A percentile compares a stretch with the other conserved stretches of the same genome.
Evolutionary conservation across 2,888 invertebrate genomes (phyloP).

Genomic region (Plemyria rubiginata): DNA sequence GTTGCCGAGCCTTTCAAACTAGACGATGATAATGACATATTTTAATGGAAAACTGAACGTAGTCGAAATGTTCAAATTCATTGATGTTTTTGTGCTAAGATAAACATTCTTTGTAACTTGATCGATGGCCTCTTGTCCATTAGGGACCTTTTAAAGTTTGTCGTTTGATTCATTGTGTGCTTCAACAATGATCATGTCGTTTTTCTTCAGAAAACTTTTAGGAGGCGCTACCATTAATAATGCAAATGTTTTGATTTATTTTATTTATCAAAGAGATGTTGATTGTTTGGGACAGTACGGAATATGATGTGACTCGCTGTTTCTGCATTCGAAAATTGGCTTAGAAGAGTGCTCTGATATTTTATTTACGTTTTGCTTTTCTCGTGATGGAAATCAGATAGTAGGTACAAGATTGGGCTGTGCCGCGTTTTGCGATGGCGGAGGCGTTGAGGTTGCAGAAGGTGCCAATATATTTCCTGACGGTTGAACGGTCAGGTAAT

Average conservation of each 20-base stretch:
- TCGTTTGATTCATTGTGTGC: constrained; percentile 77
- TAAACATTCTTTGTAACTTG: constrained; percentile 80
- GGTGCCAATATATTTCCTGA: constrained; percentile 83
- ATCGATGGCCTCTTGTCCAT: constrained; percentile 82
- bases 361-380: constrained; percentile 48
- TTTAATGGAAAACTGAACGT: constrained; percentile 60
- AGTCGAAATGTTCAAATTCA: constrained; percentile 63
- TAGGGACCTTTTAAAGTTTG: constrained; percentile 80
- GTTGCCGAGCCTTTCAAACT: constrained; percentile 52
- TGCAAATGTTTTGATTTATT: constrained; percentile 59
- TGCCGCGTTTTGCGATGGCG: constrained; percentile 50
- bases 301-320: constrained; percentile 49
- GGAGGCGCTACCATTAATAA: constrained; percentile 68
- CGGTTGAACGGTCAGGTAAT: constrained; percentile 82
- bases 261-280: constrained; percentile 55
- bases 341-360: constrained; percentile 43
- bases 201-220: constrained; percentile 64
- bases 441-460: constrained; percentile 66
- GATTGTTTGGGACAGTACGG: constrained; percentile 45
- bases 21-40: constrained; percentile 61
- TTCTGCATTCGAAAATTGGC: constrained; percentile 54
- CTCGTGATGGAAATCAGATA: constrained; percentile 62
- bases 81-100: constrained; percentile 74
- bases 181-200: constrained; percentile 71
- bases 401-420: constrained; percentile 67